Evolutionary conservation across 1,140 invertebrate species (phyloP), one percentile per base, ranked within the genome.

Genomic region (Liolophura sinensis): DNA sequence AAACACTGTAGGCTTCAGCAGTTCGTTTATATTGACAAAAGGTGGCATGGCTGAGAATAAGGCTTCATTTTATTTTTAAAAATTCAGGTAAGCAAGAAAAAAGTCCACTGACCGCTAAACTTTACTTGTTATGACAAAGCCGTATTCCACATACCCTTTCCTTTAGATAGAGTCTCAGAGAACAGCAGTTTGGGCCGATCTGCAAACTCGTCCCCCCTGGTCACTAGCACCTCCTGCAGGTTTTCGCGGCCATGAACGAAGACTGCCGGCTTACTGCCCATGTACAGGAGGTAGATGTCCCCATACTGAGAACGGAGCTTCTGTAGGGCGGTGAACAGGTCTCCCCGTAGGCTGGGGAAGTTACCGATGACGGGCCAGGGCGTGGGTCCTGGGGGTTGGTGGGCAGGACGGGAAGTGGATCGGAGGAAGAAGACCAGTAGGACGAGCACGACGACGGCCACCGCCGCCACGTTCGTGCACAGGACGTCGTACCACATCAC

Each of bases 311-410:
- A 47, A 3, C 70, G 18, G 15, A 71, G 24, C 1, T 64, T 51
- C 5, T 27, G 20, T n/a, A 73, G 67, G 14, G 62, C 68, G 12
- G 60, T 22, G 18, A 31, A 40, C 3, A 72, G 67, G n/a, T 62
- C 16, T 27, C 67, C 64, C 1, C 70, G 66, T 18, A 80, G 52
- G 59, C 74, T 71, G 4, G 72, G 75, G 15, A 80, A 61, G 64
- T 72, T 64, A 40, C 78, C 78, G 20, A 80, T 20, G 4, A 78
- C 16, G 4, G 78, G 78, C 20, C 76, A 57, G 0, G 70, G 69
- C 65, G 64, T 62, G 18, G 78, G 77, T 27, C 78, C 75, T 9
- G 77, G 73, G 0, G 73, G 73, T 40, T 5, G 3, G 31, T 9
- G 31, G 31, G 31, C 31, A 9, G 31, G 31, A 40, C 31, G 31